A percentile compares a stretch with the other conserved stretches of the same genome.
These are phyloP conservation scores for Cygnus buccinator DNA, from an alignment of 2,113 vertebrate species.

Conservation along the genomic window DNA sequence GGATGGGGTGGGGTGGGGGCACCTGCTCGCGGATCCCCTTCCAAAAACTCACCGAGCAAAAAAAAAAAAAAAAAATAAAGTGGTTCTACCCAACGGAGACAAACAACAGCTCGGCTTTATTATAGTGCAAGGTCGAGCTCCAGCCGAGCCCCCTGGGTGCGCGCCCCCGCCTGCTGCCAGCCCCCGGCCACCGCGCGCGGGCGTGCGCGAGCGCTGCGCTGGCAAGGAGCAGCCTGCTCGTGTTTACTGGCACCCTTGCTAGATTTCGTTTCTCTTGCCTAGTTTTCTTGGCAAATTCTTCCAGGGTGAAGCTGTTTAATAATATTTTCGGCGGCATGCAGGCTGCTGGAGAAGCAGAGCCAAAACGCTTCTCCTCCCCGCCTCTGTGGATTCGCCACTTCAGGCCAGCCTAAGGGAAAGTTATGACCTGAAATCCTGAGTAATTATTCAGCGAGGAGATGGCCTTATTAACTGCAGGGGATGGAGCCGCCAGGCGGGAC, in stretches of 20 bases:
- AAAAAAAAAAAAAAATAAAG: neutral
- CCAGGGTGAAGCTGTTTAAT: constrained; percentile 56
- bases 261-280: constrained; percentile 33
- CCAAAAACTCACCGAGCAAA: neutral
- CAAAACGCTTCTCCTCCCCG: constrained; percentile 9
- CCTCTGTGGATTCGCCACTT: constrained; percentile 16
- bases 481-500: neutral
- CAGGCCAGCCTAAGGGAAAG: neutral
- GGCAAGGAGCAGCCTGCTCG: constrained; percentile 33
- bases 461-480: neutral
- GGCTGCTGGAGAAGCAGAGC: constrained; percentile 46
- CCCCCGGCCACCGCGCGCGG: neutral
- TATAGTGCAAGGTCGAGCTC: neutral
- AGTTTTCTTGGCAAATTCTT: constrained; percentile 59
- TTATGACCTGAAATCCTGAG: neutral
- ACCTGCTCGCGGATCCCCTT: neutral
- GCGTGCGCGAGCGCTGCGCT: neutral
- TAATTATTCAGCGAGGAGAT: neutral
- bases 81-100: neutral
- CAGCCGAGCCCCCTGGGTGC: neutral
- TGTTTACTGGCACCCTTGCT: constrained; percentile 24
- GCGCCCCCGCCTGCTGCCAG: neutral
- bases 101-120: neutral
- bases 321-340: constrained; percentile 56
- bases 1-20: fast-evolving